phyloP scores from a whole-genome alignment of 2,113 vertebrate species.

The Cacatua alba region DNA sequence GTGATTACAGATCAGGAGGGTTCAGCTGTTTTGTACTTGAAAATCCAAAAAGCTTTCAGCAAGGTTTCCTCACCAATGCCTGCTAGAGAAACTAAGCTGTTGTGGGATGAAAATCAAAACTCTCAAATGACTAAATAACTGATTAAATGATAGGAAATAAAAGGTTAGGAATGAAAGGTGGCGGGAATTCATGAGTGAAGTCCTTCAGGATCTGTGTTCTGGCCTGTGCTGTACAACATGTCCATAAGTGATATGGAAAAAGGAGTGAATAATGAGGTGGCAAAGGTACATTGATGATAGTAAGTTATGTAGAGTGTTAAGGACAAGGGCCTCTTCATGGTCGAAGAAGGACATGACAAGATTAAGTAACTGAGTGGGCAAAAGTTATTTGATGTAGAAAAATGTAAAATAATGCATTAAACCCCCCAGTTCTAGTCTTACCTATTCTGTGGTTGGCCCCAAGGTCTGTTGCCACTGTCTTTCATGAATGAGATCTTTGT shows the following conservation, averaged over 20 bases:
- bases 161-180: slow-evolving; percentile 32
- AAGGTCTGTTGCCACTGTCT: neutral
- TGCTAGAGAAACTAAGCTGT: neutral
- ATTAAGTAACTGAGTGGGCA: neutral
- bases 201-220: slow-evolving; percentile 16
- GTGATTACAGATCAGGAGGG: neutral
- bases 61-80: neutral
- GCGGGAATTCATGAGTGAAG: slow-evolving; percentile 31
- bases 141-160: neutral
- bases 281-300: slow-evolving; percentile 38
- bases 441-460: neutral
- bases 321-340: slow-evolving; percentile 8
- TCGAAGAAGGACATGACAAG: neutral
- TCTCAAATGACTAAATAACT: neutral
- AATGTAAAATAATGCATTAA: neutral
- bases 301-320: slow-evolving; percentile 51
- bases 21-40: neutral
- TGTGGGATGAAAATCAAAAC: slow-evolving; percentile 16
- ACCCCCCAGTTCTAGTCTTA: neutral
- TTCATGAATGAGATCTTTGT: neutral
- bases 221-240: slow-evolving; percentile 8
- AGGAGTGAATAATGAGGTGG: slow-evolving; percentile 59
- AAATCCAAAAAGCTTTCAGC: slow-evolving; percentile 22
- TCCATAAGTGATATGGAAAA: slow-evolving; percentile 34
- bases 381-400: neutral